Evolutionary conservation across 1,140 invertebrate species (phyloP).

Genomic region (Chelonus insularis): DNA sequence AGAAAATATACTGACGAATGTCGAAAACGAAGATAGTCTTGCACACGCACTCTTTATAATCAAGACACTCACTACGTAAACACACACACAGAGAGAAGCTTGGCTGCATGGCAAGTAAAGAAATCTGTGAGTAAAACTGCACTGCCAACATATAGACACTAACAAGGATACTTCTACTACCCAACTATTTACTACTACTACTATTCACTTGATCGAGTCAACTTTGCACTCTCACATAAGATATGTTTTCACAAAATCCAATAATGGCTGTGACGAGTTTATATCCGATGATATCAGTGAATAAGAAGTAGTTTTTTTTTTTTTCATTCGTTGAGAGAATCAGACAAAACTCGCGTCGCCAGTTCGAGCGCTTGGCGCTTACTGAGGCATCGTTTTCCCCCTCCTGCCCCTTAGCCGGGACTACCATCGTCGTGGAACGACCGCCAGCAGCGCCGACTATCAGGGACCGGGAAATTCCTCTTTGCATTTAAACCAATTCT

Average conservation of each 20-base stretch:
- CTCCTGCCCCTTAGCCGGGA: constrained; percentile 9
- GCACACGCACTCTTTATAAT: background rate
- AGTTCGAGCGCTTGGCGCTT: constrained; percentile 40
- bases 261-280: constrained; percentile 1
- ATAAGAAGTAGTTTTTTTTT: constrained; percentile 11
- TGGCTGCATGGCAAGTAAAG: background rate
- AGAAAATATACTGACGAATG: constrained; percentile 2
- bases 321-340: constrained; percentile 18
- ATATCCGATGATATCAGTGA: background rate
- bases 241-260: background rate
- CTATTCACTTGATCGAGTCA: background rate
- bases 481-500: background rate
- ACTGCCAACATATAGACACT: constrained; percentile 3
- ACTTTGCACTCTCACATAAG: background rate
- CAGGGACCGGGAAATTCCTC: constrained; percentile 5
- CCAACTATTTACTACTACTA: no score
- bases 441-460: constrained; percentile 16
- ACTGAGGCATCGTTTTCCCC: constrained; percentile 39
- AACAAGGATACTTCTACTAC: no score
- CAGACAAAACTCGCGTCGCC: constrained; percentile 28
- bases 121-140: no score
- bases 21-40: background rate
- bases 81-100: background rate
- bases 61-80: background rate
- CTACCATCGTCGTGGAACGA: constrained; percentile 10